A percentile compares a stretch with the other conserved stretches of the same genome.
phyloP scores from a whole-genome alignment of 2,888 invertebrate genomes.

The Sericinus montela region DNA sequence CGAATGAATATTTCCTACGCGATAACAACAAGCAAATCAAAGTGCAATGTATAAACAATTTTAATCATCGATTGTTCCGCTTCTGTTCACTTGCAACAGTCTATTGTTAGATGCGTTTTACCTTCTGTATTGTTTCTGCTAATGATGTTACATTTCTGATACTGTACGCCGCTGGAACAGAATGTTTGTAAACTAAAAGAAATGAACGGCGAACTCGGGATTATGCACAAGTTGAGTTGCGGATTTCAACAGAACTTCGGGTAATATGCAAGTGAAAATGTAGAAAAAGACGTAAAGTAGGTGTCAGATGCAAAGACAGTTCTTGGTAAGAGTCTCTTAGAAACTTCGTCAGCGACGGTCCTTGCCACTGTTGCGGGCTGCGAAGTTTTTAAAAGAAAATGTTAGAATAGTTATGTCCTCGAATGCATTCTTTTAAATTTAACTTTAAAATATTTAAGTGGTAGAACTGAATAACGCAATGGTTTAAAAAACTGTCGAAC shows the following conservation, averaged over 20 bases:
- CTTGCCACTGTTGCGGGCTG: constrained; percentile 32
- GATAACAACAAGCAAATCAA: constrained; percentile 55
- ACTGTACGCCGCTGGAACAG: not conserved
- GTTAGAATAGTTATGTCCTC: constrained; percentile 12
- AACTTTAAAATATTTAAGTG: not conserved
- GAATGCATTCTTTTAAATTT: constrained; percentile 5
- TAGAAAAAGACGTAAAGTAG: constrained; percentile 55
- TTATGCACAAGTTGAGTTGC: constrained; percentile 4
- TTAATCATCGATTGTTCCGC: constrained; percentile 70
- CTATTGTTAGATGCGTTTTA: constrained; percentile 48
- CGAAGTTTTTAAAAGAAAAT: constrained; percentile 22
- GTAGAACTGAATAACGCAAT: not conserved
- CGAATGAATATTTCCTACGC: constrained; percentile 26
- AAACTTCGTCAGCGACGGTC: constrained; percentile 42
- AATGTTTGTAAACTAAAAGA: constrained; percentile 6
- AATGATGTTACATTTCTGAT: constrained; percentile 14
- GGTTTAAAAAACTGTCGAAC: not conserved
- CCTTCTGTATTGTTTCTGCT: constrained; percentile 11
- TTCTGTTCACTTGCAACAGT: constrained; percentile 51
- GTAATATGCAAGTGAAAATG: constrained; percentile 59
- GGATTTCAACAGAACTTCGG: constrained; percentile 44
- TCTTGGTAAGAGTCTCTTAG: constrained; percentile 52
- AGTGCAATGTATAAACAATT: constrained; percentile 65
- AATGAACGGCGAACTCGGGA: constrained; percentile 6
- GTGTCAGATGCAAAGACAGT: constrained; percentile 71